Conservation (phyloP, 1,140 invertebrate species). For the Trinorchestia longiramus region DNA sequence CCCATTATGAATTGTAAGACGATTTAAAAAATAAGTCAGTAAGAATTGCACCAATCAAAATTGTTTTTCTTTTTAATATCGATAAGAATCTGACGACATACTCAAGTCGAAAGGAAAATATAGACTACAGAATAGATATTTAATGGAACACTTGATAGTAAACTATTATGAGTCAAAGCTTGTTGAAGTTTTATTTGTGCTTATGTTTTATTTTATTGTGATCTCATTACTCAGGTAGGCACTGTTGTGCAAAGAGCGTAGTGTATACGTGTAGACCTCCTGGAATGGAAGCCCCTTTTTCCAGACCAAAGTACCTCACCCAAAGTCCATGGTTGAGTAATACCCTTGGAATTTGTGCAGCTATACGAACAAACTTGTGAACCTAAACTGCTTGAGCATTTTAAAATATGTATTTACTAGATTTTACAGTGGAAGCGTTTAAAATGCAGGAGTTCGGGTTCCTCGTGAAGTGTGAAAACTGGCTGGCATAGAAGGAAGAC, state of each 20-base stretch:
- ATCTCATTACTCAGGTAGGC: not conserved
- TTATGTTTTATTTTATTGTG: not conserved
- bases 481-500: not conserved
- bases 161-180: not conserved
- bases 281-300: too few species aligned
- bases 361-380: not conserved
- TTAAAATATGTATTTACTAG: not conserved
- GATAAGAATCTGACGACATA: too few species aligned
- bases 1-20: too few species aligned
- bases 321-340: not conserved
- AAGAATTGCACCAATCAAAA: too few species aligned
- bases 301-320: too few species aligned
- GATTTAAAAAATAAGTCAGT: too few species aligned
- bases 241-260: too few species aligned
- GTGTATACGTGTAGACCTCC: too few species aligned
- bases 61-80: too few species aligned
- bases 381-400: not conserved
- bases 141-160: not conserved
- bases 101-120: too few species aligned
- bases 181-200: not conserved
- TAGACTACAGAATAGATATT: not conserved
- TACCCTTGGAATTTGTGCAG: not conserved
- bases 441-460: not conserved
- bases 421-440: not conserved
- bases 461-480: not conserved